A percentile compares a stretch with the other conserved stretches of the same genome.
phyloP scores from a whole-genome alignment of 2,888 invertebrate genomes.

The Trichogramma evanescens region DNA sequence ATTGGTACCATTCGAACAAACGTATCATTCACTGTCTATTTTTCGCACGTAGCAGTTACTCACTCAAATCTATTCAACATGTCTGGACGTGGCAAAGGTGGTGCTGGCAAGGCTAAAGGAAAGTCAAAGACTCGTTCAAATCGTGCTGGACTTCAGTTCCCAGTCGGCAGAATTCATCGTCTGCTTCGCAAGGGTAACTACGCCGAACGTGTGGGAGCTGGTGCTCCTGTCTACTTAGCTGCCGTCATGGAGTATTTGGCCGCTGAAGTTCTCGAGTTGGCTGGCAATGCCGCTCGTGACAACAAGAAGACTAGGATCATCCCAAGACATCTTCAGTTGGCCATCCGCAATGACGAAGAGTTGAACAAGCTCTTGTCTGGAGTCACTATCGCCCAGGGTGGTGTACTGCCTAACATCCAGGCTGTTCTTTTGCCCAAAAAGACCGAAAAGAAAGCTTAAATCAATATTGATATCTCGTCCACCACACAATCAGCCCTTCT shows the following conservation, averaged over 20 bases:
- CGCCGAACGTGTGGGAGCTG: constrained; percentile 53
- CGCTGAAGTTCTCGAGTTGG: not conserved
- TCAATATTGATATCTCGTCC: constrained; percentile 6
- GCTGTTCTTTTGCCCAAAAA: constrained; percentile 68
- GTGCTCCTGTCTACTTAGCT: not conserved
- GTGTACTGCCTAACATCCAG: constrained; percentile 74
- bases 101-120: constrained; percentile 44
- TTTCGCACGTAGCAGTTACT: too few relatives aligned
- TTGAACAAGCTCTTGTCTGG: constrained; percentile 66
- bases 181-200: constrained; percentile 44
- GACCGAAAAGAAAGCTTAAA: constrained; percentile 43
- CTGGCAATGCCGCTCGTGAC: constrained; percentile 46
- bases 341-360: constrained; percentile 50
- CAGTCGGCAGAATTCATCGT: constrained; percentile 41
- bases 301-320: constrained; percentile 61
- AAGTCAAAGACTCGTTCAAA: constrained; percentile 51
- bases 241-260: not conserved
- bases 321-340: constrained; percentile 70
- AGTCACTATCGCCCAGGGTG: constrained; percentile 76
- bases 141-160: constrained; percentile 56
- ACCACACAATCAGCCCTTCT: constrained; percentile 21
- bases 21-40: too few relatives aligned
- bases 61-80: not conserved
- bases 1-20: too few relatives aligned
- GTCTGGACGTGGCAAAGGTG: constrained; percentile 26